Conservation (phyloP, 2,888 invertebrate genomes). For the Chalcosyrphus nemorum region DNA sequence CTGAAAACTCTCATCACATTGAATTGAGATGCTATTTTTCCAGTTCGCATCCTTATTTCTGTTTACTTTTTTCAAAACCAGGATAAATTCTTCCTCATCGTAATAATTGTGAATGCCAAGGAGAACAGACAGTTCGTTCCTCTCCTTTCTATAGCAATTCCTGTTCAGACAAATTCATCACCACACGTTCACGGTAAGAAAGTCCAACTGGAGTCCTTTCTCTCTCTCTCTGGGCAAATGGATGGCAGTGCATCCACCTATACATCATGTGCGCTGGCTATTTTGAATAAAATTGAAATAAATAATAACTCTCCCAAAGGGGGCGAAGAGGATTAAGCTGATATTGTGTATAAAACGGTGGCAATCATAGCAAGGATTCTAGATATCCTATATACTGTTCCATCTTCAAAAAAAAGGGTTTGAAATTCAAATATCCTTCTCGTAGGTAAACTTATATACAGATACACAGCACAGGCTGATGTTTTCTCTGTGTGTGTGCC, state of each 20-base stretch:
- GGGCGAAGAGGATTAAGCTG: conserved; percentile 27
- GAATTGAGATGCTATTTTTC: conserved; percentile 38
- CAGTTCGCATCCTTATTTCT: conserved; percentile 33
- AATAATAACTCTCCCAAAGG: conserved; percentile 21
- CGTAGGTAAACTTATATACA: conserved; percentile 25
- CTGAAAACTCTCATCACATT: conserved; percentile 20
- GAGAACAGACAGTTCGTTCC: conserved; percentile 6
- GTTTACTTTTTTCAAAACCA: not conserved
- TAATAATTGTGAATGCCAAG: conserved; percentile 17
- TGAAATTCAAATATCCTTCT: conserved; percentile 52
- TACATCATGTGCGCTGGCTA: conserved; percentile 20
- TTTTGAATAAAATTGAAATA: conserved; percentile 65
- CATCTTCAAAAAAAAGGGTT: not conserved
- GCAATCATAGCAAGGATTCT: conserved; percentile 58
- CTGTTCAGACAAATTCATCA: conserved; percentile 67
- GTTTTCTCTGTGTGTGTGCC: conserved; percentile 25
- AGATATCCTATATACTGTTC: conserved; percentile 9
- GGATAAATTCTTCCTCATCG: no score
- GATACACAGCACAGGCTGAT: conserved; percentile 4
- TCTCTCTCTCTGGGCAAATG: conserved; percentile 14
- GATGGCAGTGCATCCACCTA: conserved; percentile 14
- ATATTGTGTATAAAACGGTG: conserved; percentile 66
- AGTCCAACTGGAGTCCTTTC: conserved; percentile 39
- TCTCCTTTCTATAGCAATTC: conserved; percentile 41
- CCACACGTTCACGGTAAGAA: conserved; percentile 27